Conservation (phyloP, 2,113 vertebrate genomes). For the Aldabrachelys gigantea region DNA sequence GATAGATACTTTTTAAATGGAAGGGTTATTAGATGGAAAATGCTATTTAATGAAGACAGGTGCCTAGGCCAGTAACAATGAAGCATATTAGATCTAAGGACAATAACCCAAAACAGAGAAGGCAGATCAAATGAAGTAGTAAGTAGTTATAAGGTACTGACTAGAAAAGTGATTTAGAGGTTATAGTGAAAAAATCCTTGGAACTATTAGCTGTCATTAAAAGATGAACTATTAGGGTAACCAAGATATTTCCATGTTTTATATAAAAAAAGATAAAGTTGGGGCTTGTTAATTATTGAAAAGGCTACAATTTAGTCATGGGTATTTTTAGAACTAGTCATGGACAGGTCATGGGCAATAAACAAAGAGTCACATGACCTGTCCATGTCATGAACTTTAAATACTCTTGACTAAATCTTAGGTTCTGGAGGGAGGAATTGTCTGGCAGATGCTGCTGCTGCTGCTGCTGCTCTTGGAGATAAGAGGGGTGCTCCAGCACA, state of each 20-base stretch:
- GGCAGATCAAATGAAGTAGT: neutral
- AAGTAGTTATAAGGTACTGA: neutral
- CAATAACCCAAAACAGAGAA: neutral
- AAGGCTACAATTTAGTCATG: neutral
- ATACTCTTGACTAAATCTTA: too few relatives aligned
- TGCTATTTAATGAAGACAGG: neutral
- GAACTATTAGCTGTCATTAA: neutral
- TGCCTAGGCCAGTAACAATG: neutral
- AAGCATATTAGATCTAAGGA: neutral
- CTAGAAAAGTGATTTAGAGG: neutral
- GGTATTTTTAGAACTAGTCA: too few relatives aligned
- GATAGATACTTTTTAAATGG: neutral
- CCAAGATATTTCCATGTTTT: rapidly evolving
- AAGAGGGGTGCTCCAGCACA: too few relatives aligned
- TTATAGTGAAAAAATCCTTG: neutral
- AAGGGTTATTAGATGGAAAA: neutral
- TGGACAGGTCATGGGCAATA: too few relatives aligned
- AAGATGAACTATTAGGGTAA: neutral
- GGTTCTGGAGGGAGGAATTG: too few relatives aligned
- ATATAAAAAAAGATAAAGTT: neutral
- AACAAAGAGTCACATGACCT: too few relatives aligned
- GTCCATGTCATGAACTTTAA: too few relatives aligned
- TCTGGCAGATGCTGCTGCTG: too few relatives aligned
- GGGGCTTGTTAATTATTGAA: neutral
- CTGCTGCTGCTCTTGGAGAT: too few relatives aligned